A percentile compares a stretch with the other conserved stretches of the same genome.
phyloP scores from a whole-genome alignment of 2,888 invertebrate species.

The Cerastis leucographa region DNA sequence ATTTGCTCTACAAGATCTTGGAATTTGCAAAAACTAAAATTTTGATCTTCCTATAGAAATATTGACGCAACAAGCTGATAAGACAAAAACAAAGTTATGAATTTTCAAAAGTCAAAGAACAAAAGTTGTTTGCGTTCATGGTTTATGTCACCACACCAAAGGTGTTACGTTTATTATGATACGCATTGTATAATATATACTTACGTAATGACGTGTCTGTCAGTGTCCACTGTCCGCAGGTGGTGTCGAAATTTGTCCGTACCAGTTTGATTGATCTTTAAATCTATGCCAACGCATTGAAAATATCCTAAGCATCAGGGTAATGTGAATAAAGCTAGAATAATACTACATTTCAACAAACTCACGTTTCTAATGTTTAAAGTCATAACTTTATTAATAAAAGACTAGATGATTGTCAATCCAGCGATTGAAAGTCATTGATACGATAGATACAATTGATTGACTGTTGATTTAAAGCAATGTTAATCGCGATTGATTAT shows the following conservation, averaged over 20 bases:
- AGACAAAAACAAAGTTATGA: neutral
- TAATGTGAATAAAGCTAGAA: constrained; percentile 70
- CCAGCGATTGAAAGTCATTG: constrained; percentile 29
- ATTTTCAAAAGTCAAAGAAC: neutral
- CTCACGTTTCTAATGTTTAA: constrained; percentile 62
- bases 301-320: constrained; percentile 84
- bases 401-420: constrained; percentile 43
- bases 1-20: neutral
- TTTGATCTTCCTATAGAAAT: neutral
- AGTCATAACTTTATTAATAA: constrained; percentile 57
- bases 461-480: constrained; percentile 40
- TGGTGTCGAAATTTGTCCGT: neutral
- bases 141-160: neutral
- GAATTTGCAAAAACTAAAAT: neutral
- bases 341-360: constrained; percentile 63
- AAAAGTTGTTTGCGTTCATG: neutral
- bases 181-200: neutral
- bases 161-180: neutral
- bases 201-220: neutral
- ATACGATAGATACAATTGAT: constrained; percentile 18
- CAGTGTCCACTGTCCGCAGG: neutral
- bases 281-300: constrained; percentile 79
- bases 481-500: constrained; percentile 44
- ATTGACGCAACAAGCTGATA: neutral
- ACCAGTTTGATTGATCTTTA: neutral